Percentiles rank a stretch among this genome's conserved stretches.
phyloP scores from a whole-genome alignment of 2,113 vertebrate species.

The Oreochromis tanganicae region DNA sequence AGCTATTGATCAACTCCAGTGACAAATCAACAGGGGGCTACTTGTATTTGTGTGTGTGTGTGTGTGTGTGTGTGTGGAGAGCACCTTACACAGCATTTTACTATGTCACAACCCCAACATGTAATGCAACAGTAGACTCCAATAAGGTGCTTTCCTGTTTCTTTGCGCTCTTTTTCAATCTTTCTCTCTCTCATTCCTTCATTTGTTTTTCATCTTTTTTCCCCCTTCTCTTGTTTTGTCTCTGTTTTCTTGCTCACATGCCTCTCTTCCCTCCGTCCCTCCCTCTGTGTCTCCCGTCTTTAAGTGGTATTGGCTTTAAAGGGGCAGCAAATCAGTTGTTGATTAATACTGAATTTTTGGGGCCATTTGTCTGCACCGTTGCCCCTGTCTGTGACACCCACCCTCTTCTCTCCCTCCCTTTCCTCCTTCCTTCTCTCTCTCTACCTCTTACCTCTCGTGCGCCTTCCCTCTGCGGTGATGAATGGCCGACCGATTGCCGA shows the following conservation, averaged over 20 bases:
- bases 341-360: constrained; percentile 75
- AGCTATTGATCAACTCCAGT: constrained; percentile 71
- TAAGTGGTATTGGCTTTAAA: constrained; percentile 76
- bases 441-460: constrained; percentile 6
- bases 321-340: constrained; percentile 74
- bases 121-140: constrained; percentile 37
- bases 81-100: constrained; percentile 56
- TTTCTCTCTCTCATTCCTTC: background rate
- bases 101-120: constrained; percentile 20
- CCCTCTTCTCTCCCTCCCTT: background rate
- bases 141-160: constrained; percentile 21
- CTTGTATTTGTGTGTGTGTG: constrained; percentile 1
- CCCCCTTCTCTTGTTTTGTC: background rate
- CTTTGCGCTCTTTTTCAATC: background rate
- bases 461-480: constrained; percentile 57
- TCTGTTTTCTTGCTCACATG: background rate
- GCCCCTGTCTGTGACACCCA: constrained; percentile 54
- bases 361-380: constrained; percentile 72
- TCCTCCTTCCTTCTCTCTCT: background rate
- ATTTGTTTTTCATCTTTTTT: background rate
- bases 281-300: constrained; percentile 27
- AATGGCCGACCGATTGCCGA: constrained; percentile 67
- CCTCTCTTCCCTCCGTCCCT: background rate
- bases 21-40: constrained; percentile 67
- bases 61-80: background rate